Base-by-base conservation (phyloP, 2,113 vertebrate genomes). In the Neotragus moschatus region DNA sequence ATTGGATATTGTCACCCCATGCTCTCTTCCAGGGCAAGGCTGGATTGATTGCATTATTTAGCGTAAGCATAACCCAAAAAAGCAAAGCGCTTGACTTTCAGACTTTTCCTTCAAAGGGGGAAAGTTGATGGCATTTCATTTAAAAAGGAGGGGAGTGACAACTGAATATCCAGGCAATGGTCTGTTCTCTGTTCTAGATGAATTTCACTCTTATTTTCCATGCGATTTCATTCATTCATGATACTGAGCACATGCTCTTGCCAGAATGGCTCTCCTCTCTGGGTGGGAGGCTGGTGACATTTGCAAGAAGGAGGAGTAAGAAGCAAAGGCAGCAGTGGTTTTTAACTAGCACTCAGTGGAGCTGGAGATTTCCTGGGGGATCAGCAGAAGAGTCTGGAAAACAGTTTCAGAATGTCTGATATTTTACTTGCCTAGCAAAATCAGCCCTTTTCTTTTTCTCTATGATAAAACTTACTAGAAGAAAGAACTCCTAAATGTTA, bases 41-140 rank as follows among this genome's bases (percentile, higher is more conserved):
- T 81, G 26, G 56, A 75, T 23, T 77, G 86, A 94, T 55, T 88
- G 61, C 25, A n/a, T 84, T 88, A 91, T 87, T 92, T 51, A 97
- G 53, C 60, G 63, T 61, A 87, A 92, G 93, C 36, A 86, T 36
- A 88, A 36, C 43, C 30, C 43, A 14, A 39, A 36, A 90, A 77
- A 82, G 53, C 9, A 1, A 39, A 63, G 14, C 1, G 7, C 23
- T 84, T 80, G 61, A 30, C 63, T 88, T 55, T 51, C 39, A 73
- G 80, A 23, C 8, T 49, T 85, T 75, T 93, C 63, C 91, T 92
- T 90, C 15, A 53, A 63, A 63, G 73, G 30, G 13, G 19, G 43
- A 77, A 21, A 79, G 45, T 11, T 8, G 17, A 66, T 75, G 61
- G 49, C 26, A 53, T 47, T 90, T 61, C 25, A 4, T 84, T 94